Conservation (phyloP, 2,113 vertebrate species). For the Amphiprion percula region DNA sequence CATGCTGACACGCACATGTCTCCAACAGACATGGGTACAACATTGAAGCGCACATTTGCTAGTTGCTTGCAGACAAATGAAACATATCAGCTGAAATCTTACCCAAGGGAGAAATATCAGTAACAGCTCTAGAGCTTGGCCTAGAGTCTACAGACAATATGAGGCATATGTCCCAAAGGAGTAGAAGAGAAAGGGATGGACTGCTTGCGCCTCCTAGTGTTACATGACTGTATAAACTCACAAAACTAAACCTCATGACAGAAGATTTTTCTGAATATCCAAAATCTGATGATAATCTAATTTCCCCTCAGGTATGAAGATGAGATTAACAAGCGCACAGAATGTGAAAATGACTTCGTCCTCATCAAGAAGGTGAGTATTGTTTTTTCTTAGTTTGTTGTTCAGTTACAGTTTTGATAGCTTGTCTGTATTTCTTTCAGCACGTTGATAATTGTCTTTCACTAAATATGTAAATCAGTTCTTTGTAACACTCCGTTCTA, state of each 20-base stretch:
- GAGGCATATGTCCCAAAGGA: constrained; percentile 24
- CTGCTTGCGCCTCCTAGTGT: constrained; percentile 77
- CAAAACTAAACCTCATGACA: neutral
- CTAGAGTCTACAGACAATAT: constrained; percentile 20
- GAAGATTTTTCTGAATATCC: neutral
- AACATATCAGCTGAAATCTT: neutral
- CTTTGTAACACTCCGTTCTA: neutral
- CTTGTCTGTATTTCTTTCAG: neutral
- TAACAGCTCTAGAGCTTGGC: constrained; percentile 26
- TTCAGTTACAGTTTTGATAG: too few species aligned
- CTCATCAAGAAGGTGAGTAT: constrained; percentile 87
- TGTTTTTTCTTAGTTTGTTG: neutral
- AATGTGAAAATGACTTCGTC: constrained; percentile 88
- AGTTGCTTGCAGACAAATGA: constrained; percentile 24
- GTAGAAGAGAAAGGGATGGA: constrained; percentile 25
- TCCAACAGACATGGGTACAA: neutral
- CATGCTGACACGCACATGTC: neutral
- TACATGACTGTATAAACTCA: constrained; percentile 6
- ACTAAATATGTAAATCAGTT: neutral
- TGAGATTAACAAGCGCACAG: constrained; percentile 88
- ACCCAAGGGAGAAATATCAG: constrained; percentile 23
- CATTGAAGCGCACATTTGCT: neutral
- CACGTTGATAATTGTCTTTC: neutral
- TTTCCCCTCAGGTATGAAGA: constrained; percentile 85
- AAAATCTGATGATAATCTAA: neutral